phyloP scores from a whole-genome alignment of 2,888 invertebrate genomes.

The Gnatocerus cornutus region DNA sequence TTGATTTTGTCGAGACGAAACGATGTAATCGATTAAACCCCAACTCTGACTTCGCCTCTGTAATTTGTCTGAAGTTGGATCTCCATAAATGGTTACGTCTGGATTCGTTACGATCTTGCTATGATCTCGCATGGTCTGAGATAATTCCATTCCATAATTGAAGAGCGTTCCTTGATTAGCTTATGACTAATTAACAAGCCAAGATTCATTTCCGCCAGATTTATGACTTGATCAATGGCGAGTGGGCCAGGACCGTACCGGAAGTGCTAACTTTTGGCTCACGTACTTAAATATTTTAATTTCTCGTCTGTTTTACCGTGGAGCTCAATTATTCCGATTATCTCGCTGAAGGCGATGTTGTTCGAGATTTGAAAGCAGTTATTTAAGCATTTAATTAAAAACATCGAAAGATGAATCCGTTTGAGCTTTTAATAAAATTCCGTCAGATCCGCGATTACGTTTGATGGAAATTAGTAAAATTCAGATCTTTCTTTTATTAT shows the following conservation, averaged over 20 bases:
- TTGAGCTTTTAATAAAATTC: conserved; percentile 41
- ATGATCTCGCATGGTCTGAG: conserved; percentile 40
- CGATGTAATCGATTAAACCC: not conserved
- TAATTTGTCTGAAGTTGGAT: conserved; percentile 1
- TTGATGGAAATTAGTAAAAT: conserved; percentile 41
- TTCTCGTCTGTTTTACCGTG: too few species aligned
- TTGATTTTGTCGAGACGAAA: too few species aligned
- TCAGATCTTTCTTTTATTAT: conserved; percentile 34
- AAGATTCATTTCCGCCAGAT: conserved; percentile 41
- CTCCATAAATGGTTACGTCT: conserved; percentile 31
- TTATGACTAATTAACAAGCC: conserved; percentile 48
- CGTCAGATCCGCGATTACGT: conserved; percentile 32
- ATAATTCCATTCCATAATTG: conserved; percentile 43
- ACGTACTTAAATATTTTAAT: too few species aligned
- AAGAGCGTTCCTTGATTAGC: conserved; percentile 37
- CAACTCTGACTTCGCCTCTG: not conserved
- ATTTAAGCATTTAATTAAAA: conserved; percentile 45
- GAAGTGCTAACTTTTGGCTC: too few species aligned
- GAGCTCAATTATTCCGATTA: conserved; percentile 21
- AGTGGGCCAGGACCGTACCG: conserved; percentile 12
- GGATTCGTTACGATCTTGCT: conserved; percentile 31
- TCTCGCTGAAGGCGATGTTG: conserved; percentile 13
- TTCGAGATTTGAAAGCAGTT: conserved; percentile 17
- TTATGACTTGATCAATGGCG: conserved; percentile 32
- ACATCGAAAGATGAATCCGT: conserved; percentile 41